Evolutionary conservation across 2,113 vertebrate species (phyloP), one percentile per base, ranked within the genome.

Genomic region (Connochaetes taurinus): DNA sequence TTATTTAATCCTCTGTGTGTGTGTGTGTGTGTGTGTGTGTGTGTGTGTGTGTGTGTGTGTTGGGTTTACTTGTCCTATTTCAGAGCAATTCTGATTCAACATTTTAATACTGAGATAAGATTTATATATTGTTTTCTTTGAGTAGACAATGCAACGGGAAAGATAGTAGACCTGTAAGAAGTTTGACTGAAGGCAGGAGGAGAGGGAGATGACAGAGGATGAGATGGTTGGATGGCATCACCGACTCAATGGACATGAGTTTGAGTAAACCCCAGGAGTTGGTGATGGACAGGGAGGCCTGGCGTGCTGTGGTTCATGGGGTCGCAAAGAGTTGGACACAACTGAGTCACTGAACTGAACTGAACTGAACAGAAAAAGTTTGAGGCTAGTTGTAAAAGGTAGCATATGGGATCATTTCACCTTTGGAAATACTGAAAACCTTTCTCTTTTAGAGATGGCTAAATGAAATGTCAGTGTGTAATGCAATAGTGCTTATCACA

Each of bases 211-310:
- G n/a, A 36, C n/a, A 71, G 4, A 23, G n/a, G 64, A 71, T 36
- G 19, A 36, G 19, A 71, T 36, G 10, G 9, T 3, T 71, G 64
- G n/a, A 71, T 71, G 19, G 64, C n/a, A 36, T 71, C 64, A 71
- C 19, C 0, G 9, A 36, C 17, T 23, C 2, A 23, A 0, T 71
- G n/a, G 64, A 36, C 17, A 6, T 36, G 17, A 36, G 9, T 71
- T 11, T 71, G n/a, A 1, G 19, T 71, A 0, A 6, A 23, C 64
- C 36, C n/a, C 0, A 0, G 64, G 64, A 71, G n/a, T 2, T 71
- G 64, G 17, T 21, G n/a, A 21, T 71, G 64, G 64, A 36, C 9
- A 71, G 64, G n/a, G n/a, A 71, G n/a, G n/a, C n/a, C 64, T 71
- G n/a, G 64, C 0, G 2, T 71, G n/a, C 9, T 36, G n/a, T 10